Conservation (phyloP, 2,888 invertebrate genomes). For the Salpingus planirostris region DNA sequence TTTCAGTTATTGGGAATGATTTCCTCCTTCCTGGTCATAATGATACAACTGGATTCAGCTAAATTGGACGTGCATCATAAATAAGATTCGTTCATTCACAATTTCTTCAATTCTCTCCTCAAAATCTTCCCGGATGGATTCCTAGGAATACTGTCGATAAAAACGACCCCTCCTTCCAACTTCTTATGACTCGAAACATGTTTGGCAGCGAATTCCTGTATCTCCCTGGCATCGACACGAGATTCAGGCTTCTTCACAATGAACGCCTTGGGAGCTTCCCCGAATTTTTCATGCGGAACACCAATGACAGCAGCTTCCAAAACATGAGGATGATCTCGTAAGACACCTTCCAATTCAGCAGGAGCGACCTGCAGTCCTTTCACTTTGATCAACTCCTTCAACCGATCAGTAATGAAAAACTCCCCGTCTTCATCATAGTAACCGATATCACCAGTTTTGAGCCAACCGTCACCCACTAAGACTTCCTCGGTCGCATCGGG, state of each 20-base stretch:
- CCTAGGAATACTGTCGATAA: conserved; percentile 65
- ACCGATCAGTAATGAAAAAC: conserved; percentile 60
- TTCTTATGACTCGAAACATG: conserved; percentile 64
- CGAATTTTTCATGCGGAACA: conserved; percentile 53
- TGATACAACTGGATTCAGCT: conserved; percentile 4
- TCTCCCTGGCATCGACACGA: conserved; percentile 43
- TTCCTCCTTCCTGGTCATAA: conserved; percentile 4
- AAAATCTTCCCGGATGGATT: conserved; percentile 71
- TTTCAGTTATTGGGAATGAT: conserved; percentile 7
- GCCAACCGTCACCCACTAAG: conserved; percentile 59
- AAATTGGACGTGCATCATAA: too few relatives aligned
- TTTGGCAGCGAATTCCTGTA: conserved; percentile 51
- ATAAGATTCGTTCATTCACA: too few relatives aligned
- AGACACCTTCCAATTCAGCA: conserved; percentile 68
- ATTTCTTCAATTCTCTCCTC: conserved; percentile 46
- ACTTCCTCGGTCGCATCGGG: conserved; percentile 57
- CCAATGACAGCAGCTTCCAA: conserved; percentile 76
- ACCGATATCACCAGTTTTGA: conserved; percentile 54
- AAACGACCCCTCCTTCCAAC: conserved; percentile 55
- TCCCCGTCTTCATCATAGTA: conserved; percentile 51
- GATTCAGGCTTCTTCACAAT: conserved; percentile 47
- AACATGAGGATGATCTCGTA: conserved; percentile 62
- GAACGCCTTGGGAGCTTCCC: conserved; percentile 68
- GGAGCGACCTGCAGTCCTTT: conserved; percentile 55
- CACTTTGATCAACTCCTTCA: conserved; percentile 68